phyloP scores from a whole-genome alignment of 2,113 vertebrate species.

The Solea solea region DNA sequence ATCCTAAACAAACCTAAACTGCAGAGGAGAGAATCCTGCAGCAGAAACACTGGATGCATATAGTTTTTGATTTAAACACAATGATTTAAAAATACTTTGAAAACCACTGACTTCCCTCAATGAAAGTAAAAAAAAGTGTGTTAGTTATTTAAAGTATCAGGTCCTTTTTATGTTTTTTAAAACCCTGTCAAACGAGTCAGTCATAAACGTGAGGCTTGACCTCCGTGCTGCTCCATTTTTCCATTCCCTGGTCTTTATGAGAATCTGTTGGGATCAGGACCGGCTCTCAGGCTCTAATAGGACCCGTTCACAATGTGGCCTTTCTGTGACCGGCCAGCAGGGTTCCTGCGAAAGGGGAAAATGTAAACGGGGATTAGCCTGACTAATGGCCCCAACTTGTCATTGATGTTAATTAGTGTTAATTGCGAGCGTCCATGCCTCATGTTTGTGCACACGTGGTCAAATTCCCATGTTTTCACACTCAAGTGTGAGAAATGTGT shows the following conservation, averaged over 20 bases:
- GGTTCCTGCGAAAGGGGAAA: constrained; percentile 77
- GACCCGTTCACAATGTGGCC: constrained; percentile 75
- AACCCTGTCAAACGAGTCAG: constrained; percentile 78
- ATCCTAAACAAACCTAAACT: too few species aligned
- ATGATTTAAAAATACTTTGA: too few species aligned
- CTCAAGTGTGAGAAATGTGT: constrained; percentile 20
- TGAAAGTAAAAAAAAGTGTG: too few species aligned
- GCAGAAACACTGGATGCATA: too few species aligned
- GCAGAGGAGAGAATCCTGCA: too few species aligned
- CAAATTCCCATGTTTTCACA: constrained; percentile 48
- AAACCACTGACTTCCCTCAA: too few species aligned
- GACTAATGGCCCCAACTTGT: constrained; percentile 81
- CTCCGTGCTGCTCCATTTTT: constrained; percentile 27
- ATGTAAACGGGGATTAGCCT: constrained; percentile 84
- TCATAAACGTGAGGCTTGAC: constrained; percentile 66
- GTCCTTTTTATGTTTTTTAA: too few species aligned
- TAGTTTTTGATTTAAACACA: too few species aligned
- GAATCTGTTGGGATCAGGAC: constrained; percentile 61
- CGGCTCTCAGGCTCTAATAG: constrained; percentile 69
- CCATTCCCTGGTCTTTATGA: constrained; percentile 51
- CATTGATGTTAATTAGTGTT: constrained; percentile 84
- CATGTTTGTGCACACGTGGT: constrained; percentile 33
- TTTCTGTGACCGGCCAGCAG: constrained; percentile 77
- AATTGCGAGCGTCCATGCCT: constrained; percentile 60
- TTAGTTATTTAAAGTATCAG: constrained; percentile 50